A percentile compares a stretch with the other conserved stretches of the same genome.
Conservation (phyloP, 1,140 invertebrate genomes). For the Caenorhabditis inopinata region DNA sequence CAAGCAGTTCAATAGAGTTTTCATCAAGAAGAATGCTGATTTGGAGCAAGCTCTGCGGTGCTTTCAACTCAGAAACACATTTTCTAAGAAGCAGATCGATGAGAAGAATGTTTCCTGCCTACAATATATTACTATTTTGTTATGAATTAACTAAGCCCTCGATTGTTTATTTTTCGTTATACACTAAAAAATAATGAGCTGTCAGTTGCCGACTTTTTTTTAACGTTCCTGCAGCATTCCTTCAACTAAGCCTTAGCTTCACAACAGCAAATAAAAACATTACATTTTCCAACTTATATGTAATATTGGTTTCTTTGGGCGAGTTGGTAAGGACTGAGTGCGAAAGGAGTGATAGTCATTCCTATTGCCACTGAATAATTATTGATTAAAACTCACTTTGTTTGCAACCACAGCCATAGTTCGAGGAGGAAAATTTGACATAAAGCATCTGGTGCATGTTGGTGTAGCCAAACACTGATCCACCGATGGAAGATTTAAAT, state of each 20-base stretch:
- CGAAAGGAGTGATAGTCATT: background rate
- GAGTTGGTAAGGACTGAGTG: background rate
- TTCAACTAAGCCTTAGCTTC: background rate
- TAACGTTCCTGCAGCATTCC: background rate
- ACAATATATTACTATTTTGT: background rate
- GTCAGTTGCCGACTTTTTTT: background rate
- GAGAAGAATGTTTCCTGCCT: constrained; percentile 37
- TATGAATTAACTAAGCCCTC: no score
- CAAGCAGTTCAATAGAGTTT: constrained; percentile 15
- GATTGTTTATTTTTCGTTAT: background rate
- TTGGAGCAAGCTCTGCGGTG: constrained; percentile 37
- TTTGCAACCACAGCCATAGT: constrained; percentile 28
- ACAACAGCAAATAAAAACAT: background rate
- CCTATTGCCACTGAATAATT: background rate
- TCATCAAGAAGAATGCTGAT: constrained; percentile 29
- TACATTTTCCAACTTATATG: background rate
- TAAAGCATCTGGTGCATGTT: constrained; percentile 2
- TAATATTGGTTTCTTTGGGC: no score
- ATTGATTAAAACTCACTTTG: constrained; percentile 16
- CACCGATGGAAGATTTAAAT: background rate
- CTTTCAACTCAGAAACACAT: constrained; percentile 34
- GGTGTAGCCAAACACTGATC: background rate
- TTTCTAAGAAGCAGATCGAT: constrained; percentile 30
- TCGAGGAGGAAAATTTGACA: background rate
- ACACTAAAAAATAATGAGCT: background rate